phyloP scores from a whole-genome alignment of 2,888 invertebrate genomes.

The Epistrophe eligans region DNA sequence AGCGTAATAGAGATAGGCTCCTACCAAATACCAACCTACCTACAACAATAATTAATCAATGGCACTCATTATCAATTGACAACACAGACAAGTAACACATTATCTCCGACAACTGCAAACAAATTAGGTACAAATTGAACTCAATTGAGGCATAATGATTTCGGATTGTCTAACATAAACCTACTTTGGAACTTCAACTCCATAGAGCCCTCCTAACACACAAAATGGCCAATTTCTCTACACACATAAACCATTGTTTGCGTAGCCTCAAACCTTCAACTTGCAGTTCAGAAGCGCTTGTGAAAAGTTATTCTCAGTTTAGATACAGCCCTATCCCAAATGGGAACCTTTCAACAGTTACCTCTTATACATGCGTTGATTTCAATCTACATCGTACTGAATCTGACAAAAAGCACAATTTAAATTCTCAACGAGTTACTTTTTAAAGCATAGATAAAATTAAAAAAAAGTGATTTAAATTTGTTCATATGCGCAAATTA shows the following conservation, averaged over 20 bases:
- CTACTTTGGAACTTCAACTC: constrained; percentile 30
- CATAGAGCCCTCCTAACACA: constrained; percentile 6
- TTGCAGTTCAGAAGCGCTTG: not conserved
- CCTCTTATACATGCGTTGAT: constrained; percentile 11
- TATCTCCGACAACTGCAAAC: constrained; percentile 70
- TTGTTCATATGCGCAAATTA: constrained; percentile 41
- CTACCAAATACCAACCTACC: not conserved
- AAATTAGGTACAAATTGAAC: constrained; percentile 70
- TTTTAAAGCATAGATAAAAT: constrained; percentile 10
- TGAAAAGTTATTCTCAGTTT: not conserved
- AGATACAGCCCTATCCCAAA: not conserved
- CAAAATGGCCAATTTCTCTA: constrained; percentile 39
- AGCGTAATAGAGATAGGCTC: not conserved
- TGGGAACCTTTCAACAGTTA: not conserved
- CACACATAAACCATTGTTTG: constrained; percentile 47
- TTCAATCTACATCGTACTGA: constrained; percentile 42
- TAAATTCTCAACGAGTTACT: constrained; percentile 49
- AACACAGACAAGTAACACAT: constrained; percentile 65
- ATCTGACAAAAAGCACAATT: constrained; percentile 35
- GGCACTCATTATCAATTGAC: constrained; percentile 60
- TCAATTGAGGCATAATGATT: constrained; percentile 74
- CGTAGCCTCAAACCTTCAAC: constrained; percentile 26
- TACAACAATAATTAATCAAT: constrained; percentile 60
- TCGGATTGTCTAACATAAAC: constrained; percentile 58
- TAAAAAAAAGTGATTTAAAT: constrained; percentile 45